Evolutionary conservation across 2,113 vertebrate species (phyloP).

Genomic region (Thalassarche chlororhynchos): DNA sequence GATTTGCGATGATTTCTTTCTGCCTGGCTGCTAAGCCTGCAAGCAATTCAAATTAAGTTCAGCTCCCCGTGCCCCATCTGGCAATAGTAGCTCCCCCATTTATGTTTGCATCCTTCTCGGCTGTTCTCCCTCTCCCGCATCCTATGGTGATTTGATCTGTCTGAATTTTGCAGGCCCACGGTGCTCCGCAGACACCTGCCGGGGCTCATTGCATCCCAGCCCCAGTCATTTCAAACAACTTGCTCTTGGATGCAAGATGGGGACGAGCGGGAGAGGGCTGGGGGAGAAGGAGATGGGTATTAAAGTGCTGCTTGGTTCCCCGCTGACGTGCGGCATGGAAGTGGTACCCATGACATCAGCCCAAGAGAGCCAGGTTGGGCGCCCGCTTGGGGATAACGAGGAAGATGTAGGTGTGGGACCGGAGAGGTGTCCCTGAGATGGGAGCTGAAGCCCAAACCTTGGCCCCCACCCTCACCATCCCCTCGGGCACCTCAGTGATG

Average conservation of each 20-base stretch:
- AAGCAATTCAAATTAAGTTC: constrained; percentile 30
- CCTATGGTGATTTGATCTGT: fast-evolving
- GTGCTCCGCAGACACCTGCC: background rate
- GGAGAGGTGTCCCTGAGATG: background rate
- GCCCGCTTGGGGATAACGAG: fast-evolving
- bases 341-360: background rate
- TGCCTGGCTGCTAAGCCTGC: constrained; percentile 61
- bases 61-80: constrained; percentile 44
- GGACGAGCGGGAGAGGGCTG: background rate
- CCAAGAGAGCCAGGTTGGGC: background rate
- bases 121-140: background rate
- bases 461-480: too few relatives aligned
- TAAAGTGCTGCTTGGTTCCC: background rate
- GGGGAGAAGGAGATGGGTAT: background rate
- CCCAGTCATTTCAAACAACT: background rate
- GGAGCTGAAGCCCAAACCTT: background rate
- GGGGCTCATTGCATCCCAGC: background rate
- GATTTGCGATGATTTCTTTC: constrained; percentile 54
- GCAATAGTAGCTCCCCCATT: background rate
- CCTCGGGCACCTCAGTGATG: background rate
- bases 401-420: background rate
- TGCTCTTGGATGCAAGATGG: background rate
- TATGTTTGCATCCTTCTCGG: background rate
- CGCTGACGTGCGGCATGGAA: too few relatives aligned
- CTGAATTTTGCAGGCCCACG: background rate